phyloP scores from a whole-genome alignment of 2,888 invertebrate species.

The Drosophila greeni region DNA sequence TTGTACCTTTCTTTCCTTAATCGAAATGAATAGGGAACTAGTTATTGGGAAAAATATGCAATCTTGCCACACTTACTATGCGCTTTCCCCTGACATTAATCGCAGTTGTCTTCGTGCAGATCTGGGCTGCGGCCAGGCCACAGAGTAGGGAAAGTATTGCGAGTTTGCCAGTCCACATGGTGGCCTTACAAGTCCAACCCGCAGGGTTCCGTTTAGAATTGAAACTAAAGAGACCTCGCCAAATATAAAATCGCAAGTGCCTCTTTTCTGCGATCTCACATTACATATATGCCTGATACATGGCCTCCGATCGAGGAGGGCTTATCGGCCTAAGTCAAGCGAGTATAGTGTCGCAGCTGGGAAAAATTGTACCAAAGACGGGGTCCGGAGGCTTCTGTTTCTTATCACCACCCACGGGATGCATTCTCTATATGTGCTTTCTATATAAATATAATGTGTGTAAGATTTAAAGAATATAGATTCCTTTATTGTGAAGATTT shows the following conservation, averaged over 20 bases:
- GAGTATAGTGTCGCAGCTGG: constrained; percentile 9
- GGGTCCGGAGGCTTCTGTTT: constrained; percentile 6
- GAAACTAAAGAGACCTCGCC: constrained; percentile 33
- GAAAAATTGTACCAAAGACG: not conserved
- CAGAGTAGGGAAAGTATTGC: constrained; percentile 39
- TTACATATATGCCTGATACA: not conserved
- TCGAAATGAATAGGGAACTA: too few relatives aligned
- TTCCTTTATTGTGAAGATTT: not conserved
- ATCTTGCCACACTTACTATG: not conserved
- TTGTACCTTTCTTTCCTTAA: not conserved
- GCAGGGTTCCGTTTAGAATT: constrained; percentile 16
- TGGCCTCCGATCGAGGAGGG: constrained; percentile 9
- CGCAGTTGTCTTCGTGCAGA: not conserved
- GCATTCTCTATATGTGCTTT: not conserved
- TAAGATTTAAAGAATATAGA: not conserved
- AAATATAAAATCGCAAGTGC: constrained; percentile 13
- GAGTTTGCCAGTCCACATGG: constrained; percentile 39
- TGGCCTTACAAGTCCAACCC: constrained; percentile 8
- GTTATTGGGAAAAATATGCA: not conserved
- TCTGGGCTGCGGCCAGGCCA: constrained; percentile 4
- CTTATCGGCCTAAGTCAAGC: constrained; percentile 14
- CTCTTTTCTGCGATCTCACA: constrained; percentile 1
- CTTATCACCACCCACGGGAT: constrained; percentile 2
- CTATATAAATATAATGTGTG: too few relatives aligned
- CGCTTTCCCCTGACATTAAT: not conserved